A percentile compares a stretch with the other conserved stretches of the same genome.
Evolutionary conservation across 2,888 invertebrate genomes (phyloP).

Genomic region (Hipparchia sbordonii): DNA sequence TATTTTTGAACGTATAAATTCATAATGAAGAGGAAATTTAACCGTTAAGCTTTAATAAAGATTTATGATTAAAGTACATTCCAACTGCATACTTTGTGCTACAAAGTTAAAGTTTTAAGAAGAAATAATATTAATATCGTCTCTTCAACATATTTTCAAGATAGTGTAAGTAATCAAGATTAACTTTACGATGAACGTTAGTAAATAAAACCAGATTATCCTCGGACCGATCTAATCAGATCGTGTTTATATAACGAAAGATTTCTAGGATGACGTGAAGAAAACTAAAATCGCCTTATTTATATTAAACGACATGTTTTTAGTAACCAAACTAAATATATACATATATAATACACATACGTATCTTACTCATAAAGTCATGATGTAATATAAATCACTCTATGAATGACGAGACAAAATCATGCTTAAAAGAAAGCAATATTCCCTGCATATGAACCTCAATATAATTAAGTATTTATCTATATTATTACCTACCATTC

Average conservation of each 20-base stretch:
- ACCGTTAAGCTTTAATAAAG: not conserved
- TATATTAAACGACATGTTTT: constrained; percentile 16
- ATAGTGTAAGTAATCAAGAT: constrained; percentile 52
- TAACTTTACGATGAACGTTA: constrained; percentile 60
- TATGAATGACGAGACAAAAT: too few species aligned
- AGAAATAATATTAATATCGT: constrained; percentile 23
- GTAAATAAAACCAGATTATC: constrained; percentile 75
- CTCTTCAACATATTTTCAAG: constrained; percentile 28
- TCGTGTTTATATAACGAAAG: constrained; percentile 75
- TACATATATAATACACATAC: not conserved
- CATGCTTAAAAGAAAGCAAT: too few species aligned
- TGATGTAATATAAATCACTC: too few species aligned
- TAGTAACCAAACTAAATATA: not conserved
- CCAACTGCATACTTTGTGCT: not conserved
- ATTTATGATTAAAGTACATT: not conserved
- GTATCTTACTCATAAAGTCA: not conserved
- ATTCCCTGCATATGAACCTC: too few species aligned
- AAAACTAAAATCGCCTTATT: constrained; percentile 11
- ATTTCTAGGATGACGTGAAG: constrained; percentile 45
- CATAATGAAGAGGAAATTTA: not conserved
- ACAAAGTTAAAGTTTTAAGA: constrained; percentile 6
- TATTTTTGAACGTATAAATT: too few species aligned
- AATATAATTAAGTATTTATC: too few species aligned
- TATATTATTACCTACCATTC: too few species aligned
- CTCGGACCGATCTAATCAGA: constrained; percentile 69